Percentiles rank a stretch among this genome's conserved stretches.
Evolutionary conservation across 2,113 vertebrate species (phyloP).

Genomic region (Helogale parvula): DNA sequence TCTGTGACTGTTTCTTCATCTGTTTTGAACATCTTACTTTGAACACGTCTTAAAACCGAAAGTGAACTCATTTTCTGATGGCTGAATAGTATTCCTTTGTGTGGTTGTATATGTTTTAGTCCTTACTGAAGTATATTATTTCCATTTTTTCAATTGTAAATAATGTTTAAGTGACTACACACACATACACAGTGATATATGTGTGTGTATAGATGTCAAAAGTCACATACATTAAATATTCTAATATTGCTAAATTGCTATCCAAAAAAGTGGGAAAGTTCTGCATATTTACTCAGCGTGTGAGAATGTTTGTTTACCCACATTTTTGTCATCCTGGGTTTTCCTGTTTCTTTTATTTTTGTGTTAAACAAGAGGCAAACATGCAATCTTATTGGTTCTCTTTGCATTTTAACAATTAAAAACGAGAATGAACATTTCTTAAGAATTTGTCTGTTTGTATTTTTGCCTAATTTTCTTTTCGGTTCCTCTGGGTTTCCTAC

Average conservation of each 20-base stretch:
- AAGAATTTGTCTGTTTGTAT: background rate
- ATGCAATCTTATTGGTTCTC: background rate
- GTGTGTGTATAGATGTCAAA: background rate
- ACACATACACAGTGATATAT: background rate
- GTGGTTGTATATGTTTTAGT: background rate
- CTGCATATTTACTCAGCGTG: background rate
- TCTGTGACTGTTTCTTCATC: background rate
- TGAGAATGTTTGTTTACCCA: background rate
- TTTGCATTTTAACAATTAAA: background rate
- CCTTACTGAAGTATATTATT: background rate
- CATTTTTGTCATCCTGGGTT: background rate
- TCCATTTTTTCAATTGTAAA: background rate
- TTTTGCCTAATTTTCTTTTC: constrained; percentile 28
- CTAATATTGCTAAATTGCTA: background rate
- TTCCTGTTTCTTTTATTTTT: background rate
- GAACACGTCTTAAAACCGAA: background rate
- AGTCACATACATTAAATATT: background rate
- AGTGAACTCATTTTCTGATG: background rate
- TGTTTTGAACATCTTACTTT: background rate
- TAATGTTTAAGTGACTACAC: background rate
- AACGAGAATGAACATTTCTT: background rate
- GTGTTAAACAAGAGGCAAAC: background rate
- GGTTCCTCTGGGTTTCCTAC: background rate
- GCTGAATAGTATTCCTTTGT: background rate
- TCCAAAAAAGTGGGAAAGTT: background rate